Evolutionary conservation across 2,888 invertebrate species (phyloP).

Genomic region (Orchesella flavescens): DNA sequence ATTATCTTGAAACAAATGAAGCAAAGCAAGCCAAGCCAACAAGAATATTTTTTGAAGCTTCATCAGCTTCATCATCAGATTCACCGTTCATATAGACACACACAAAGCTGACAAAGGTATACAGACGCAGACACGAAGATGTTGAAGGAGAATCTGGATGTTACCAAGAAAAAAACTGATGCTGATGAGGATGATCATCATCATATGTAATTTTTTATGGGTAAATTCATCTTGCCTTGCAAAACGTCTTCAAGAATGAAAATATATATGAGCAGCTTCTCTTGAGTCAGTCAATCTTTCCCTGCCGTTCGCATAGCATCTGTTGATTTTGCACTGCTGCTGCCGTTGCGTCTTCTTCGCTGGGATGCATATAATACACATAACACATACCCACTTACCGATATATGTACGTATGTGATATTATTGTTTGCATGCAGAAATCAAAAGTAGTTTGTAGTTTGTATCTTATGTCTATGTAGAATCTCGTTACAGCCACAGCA

Average conservation of each 20-base stretch:
- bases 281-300: background rate
- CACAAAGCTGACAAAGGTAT: no score
- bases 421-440: background rate
- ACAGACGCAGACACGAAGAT: no score
- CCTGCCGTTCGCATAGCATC: background rate
- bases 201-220: constrained; percentile 11
- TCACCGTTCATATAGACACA: no score
- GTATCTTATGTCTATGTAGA: background rate
- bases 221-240: background rate
- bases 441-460: background rate
- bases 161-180: background rate
- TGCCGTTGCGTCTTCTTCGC: background rate
- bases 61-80: no score
- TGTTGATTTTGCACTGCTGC: constrained; percentile 1
- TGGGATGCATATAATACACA: background rate
- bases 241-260: background rate
- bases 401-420: no score
- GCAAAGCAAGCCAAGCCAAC: constrained; percentile 3
- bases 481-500: background rate
- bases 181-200: background rate
- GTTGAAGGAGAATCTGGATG: background rate
- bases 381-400: no score
- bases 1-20: background rate
- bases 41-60: background rate
- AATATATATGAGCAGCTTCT: no score